A percentile compares a stretch with the other conserved stretches of the same genome.
phyloP scores from a whole-genome alignment of 2,888 invertebrate genomes.

The Eucriotettix oculatus region DNA sequence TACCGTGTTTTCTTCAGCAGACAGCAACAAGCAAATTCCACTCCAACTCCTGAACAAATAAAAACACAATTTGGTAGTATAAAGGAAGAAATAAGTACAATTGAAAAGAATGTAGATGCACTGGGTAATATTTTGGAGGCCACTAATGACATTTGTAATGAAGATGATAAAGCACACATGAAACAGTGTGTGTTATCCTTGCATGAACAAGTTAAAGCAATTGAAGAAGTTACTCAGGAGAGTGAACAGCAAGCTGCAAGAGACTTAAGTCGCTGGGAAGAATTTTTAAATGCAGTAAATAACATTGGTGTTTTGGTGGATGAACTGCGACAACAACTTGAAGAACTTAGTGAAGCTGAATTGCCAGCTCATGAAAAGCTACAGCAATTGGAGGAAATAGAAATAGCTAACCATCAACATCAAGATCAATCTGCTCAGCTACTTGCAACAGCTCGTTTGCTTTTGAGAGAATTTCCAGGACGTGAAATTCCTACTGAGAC shows the following conservation, averaged over 20 bases:
- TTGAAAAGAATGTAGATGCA: slow-evolving; percentile 39
- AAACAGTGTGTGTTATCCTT: slow-evolving; percentile 39
- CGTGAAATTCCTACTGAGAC: slow-evolving; percentile 50
- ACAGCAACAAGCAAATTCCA: slow-evolving; percentile 37
- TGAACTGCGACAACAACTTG: slow-evolving; percentile 30
- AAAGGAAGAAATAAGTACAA: slow-evolving; percentile 44
- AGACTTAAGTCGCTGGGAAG: slow-evolving; percentile 51
- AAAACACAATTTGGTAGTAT: slow-evolving; percentile 21
- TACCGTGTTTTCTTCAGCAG: slow-evolving; percentile 50
- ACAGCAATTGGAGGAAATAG: slow-evolving; percentile 50
- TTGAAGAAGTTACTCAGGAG: slow-evolving; percentile 46
- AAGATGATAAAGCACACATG: slow-evolving; percentile 30
- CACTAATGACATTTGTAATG: slow-evolving; percentile 29
- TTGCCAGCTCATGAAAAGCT: slow-evolving; percentile 48
- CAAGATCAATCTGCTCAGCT: slow-evolving; percentile 42
- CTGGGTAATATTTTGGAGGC: slow-evolving; percentile 35
- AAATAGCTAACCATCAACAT: slow-evolving; percentile 44
- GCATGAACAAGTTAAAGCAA: slow-evolving; percentile 49
- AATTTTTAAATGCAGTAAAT: slow-evolving; percentile 46
- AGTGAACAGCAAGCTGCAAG: slow-evolving; percentile 38
- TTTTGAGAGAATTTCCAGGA: slow-evolving; percentile 51
- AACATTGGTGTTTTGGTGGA: slow-evolving; percentile 36
- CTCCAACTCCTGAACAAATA: slow-evolving; percentile 26
- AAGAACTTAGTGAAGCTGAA: slow-evolving; percentile 41
- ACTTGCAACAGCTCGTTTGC: slow-evolving; percentile 40